phyloP scores from a whole-genome alignment of 2,888 invertebrate species.

The Lasioglossum zephyrum region DNA sequence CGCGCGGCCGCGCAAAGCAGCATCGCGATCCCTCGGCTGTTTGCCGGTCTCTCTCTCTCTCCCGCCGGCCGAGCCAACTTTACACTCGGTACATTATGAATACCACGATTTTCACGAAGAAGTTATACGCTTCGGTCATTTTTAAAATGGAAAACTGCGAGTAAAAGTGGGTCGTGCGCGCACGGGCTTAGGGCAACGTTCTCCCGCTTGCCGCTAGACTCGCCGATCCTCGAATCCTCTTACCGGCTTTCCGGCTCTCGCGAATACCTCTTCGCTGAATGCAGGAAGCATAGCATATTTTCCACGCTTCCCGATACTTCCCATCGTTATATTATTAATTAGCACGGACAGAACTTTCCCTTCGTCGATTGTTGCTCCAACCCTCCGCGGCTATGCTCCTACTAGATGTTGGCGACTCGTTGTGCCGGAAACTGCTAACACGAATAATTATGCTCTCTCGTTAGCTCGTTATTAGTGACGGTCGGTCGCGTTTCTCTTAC shows the following conservation, averaged over 20 bases:
- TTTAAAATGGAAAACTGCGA: conserved; percentile 65
- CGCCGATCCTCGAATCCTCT: conserved; percentile 54
- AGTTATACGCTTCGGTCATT: conserved; percentile 69
- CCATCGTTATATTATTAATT: conserved; percentile 26
- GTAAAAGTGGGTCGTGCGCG: conserved; percentile 60
- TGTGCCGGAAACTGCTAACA: not conserved
- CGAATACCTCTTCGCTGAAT: conserved; percentile 41
- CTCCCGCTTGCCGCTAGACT: not conserved
- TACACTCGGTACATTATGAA: conserved; percentile 77
- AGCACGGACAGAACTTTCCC: not conserved
- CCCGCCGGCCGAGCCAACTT: conserved; percentile 68
- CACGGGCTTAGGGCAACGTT: conserved; percentile 36
- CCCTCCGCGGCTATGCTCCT: not conserved
- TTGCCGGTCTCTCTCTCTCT: conserved; percentile 24
- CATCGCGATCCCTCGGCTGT: conserved; percentile 31
- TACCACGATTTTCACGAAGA: conserved; percentile 72
- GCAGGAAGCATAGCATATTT: conserved; percentile 22
- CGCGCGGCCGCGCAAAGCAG: not conserved
- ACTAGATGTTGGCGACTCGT: not conserved
- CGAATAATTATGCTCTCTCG: not conserved
- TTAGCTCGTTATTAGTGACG: not conserved
- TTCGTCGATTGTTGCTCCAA: not conserved
- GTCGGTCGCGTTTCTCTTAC: not conserved
- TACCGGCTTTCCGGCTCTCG: conserved; percentile 53
- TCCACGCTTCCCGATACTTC: not conserved